phyloP scores from a whole-genome alignment of 2,797 vertebrate genomes.

The Chiropotes sagulatus region DNA sequence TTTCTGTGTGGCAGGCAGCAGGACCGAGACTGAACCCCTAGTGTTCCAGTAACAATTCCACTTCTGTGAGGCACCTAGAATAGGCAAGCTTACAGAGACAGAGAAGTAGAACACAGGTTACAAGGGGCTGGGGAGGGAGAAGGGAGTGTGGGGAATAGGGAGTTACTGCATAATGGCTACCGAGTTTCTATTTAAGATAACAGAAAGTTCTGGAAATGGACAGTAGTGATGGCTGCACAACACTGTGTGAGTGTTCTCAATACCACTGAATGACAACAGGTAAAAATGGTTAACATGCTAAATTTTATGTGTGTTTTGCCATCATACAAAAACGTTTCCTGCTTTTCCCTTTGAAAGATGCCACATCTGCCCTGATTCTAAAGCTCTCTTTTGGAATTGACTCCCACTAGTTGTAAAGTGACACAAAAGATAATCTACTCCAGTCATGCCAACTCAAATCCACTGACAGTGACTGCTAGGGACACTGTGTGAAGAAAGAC shows the following conservation, averaged over 20 bases:
- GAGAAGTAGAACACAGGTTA: neutral
- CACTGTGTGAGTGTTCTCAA: neutral
- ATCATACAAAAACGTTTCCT: neutral
- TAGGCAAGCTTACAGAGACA: neutral
- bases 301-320: neutral
- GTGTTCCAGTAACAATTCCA: neutral
- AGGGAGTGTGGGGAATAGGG: neutral
- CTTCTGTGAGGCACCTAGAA: neutral
- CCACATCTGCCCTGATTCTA: neutral
- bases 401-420: neutral
- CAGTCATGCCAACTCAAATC: neutral
- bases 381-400: neutral
- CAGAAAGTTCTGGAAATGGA: neutral
- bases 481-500: neutral
- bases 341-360: neutral
- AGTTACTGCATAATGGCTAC: neutral
- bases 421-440: neutral
- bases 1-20: neutral
- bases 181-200: neutral
- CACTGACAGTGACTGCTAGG: neutral
- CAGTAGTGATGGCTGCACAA: neutral
- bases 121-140: neutral
- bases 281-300: neutral
- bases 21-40: neutral
- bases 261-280: neutral